Evolutionary conservation across 2,888 invertebrate species (phyloP).

Genomic region (Yponomeuta sedellus): DNA sequence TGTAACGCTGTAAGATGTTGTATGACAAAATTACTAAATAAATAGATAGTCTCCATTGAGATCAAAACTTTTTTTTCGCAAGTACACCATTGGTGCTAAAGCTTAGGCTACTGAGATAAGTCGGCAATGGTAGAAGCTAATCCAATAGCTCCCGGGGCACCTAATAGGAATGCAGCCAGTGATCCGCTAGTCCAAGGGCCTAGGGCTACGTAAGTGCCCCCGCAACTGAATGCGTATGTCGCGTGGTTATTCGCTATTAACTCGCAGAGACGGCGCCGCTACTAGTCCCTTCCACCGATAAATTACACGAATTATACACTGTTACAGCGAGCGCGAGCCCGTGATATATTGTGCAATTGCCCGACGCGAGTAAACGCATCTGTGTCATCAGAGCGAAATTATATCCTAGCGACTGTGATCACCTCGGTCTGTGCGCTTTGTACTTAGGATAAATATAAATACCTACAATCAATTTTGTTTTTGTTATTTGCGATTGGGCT

Average conservation of each 20-base stretch:
- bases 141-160: neutral
- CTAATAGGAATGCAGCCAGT: neutral
- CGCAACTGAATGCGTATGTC: slow-evolving; percentile 49
- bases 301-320: slow-evolving; percentile 73
- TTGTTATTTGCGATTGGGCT: slow-evolving; percentile 58
- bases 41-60: too few species aligned
- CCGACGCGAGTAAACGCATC: slow-evolving; percentile 34
- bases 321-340: slow-evolving; percentile 50
- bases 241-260: slow-evolving; percentile 72
- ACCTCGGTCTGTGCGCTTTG: slow-evolving; percentile 55
- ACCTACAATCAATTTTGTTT: slow-evolving; percentile 17
- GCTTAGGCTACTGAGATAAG: too few species aligned
- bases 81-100: too few species aligned
- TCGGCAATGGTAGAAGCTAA: neutral
- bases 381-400: slow-evolving; percentile 68
- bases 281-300: slow-evolving; percentile 61
- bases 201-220: neutral
- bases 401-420: slow-evolving; percentile 41
- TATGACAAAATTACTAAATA: too few species aligned
- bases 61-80: too few species aligned
- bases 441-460: slow-evolving; percentile 25
- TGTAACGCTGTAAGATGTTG: too few species aligned
- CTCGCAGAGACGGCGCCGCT: slow-evolving; percentile 49
- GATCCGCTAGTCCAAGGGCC: neutral
- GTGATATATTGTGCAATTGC: slow-evolving; percentile 71